Conservation (phyloP, 2,113 vertebrate species). For the Cnemophilus loriae region DNA sequence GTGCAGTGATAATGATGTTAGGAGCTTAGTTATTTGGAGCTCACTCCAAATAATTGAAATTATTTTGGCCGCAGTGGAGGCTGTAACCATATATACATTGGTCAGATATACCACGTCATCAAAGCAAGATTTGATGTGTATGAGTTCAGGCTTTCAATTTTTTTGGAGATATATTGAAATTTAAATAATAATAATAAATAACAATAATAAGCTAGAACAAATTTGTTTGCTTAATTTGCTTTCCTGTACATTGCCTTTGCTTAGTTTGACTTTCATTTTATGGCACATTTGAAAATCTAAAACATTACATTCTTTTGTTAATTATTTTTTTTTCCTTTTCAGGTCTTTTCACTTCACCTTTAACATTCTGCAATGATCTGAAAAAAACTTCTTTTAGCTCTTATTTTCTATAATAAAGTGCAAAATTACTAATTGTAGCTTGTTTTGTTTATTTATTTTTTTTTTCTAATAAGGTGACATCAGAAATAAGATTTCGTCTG, state of each 20-base stretch:
- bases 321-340: background rate
- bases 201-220: background rate
- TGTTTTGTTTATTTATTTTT: accelerated
- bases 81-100: background rate
- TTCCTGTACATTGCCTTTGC: background rate
- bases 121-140: background rate
- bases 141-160: background rate
- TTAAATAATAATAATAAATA: background rate
- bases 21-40: background rate
- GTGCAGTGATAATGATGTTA: background rate
- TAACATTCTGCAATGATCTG: background rate
- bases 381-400: background rate
- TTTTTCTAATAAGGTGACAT: background rate
- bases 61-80: background rate
- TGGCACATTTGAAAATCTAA: background rate
- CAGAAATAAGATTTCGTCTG: background rate
- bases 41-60: background rate
- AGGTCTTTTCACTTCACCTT: background rate
- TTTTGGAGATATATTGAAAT: background rate
- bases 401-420: background rate
- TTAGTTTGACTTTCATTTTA: background rate
- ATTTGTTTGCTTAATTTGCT: background rate
- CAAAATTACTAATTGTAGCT: background rate
- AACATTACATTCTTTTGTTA: background rate
- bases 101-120: background rate